Conservation (phyloP, 1,140 invertebrate species). For the Monomorium pharaonis region DNA sequence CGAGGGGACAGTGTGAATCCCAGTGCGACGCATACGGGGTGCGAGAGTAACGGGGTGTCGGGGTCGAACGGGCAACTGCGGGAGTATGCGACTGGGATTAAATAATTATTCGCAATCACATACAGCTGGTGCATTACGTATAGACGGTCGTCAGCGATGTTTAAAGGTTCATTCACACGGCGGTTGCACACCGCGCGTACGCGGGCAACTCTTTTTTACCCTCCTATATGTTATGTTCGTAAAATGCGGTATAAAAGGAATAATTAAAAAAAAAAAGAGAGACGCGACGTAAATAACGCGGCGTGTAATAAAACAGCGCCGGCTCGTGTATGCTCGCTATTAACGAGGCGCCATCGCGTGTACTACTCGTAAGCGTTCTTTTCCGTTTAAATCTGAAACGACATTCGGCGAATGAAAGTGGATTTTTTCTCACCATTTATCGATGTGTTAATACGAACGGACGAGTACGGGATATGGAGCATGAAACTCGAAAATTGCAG, state of each 20-base stretch:
- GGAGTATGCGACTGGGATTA: constrained; percentile 70
- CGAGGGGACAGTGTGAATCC: constrained; percentile 75
- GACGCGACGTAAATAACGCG: constrained; percentile 8
- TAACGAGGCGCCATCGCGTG: constrained; percentile 22
- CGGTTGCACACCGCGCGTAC: neutral
- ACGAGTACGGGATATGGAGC: neutral
- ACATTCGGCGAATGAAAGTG: constrained; percentile 7
- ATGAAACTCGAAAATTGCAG: constrained; percentile 22
- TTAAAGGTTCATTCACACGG: constrained; percentile 58
- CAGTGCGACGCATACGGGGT: constrained; percentile 44
- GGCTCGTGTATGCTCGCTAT: neutral
- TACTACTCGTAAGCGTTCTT: neutral
- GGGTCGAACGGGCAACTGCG: constrained; percentile 1
- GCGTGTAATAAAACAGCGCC: constrained; percentile 12
- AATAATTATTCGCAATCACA: constrained; percentile 79
- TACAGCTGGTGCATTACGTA: constrained; percentile 74
- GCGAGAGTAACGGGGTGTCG: constrained; percentile 52
- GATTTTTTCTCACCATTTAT: constrained; percentile 19
- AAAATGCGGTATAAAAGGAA: neutral
- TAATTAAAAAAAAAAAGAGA: neutral
- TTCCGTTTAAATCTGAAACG: neutral
- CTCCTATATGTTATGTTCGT: neutral
- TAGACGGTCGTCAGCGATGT: constrained; percentile 59
- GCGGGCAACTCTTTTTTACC: neutral
- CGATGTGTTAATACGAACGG: constrained; percentile 9